phyloP scores from a whole-genome alignment of 2,797 vertebrate species.

The Coccyzus lansbergi region DNA sequence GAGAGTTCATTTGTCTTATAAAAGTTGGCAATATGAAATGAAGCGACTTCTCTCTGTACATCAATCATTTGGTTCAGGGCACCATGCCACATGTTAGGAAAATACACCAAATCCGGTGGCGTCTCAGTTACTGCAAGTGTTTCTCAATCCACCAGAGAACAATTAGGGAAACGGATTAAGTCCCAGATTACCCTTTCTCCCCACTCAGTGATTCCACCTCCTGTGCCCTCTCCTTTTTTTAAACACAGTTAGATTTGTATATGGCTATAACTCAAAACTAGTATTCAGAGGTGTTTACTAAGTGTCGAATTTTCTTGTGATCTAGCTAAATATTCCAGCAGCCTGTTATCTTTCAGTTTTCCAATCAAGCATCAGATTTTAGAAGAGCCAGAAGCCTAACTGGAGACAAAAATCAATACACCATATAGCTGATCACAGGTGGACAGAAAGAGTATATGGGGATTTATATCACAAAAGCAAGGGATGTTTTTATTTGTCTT shows the following conservation, averaged over 20 bases:
- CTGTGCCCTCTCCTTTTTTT: too few relatives aligned
- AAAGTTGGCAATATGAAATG: not conserved
- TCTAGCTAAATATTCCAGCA: not conserved
- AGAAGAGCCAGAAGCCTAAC: not conserved
- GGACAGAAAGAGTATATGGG: not conserved
- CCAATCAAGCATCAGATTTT: not conserved
- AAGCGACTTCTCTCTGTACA: not conserved
- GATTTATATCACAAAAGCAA: not conserved
- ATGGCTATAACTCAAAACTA: not conserved
- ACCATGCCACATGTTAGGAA: not conserved
- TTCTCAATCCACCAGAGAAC: not conserved
- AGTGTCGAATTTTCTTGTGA: not conserved
- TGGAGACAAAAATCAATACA: not conserved
- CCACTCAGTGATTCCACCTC: rapidly evolving
- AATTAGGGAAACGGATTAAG: not conserved
- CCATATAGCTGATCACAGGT: not conserved
- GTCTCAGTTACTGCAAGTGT: not conserved
- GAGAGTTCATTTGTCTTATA: not conserved
- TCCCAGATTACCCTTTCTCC: not conserved
- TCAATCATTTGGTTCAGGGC: not conserved
- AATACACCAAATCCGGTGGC: not conserved
- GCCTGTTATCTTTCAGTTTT: not conserved
- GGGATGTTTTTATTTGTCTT: conserved; percentile 1
- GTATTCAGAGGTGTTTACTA: not conserved
- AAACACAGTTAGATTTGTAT: not conserved